Conservation (phyloP, 2,888 invertebrate genomes). For the Alentia gelatinosa region DNA sequence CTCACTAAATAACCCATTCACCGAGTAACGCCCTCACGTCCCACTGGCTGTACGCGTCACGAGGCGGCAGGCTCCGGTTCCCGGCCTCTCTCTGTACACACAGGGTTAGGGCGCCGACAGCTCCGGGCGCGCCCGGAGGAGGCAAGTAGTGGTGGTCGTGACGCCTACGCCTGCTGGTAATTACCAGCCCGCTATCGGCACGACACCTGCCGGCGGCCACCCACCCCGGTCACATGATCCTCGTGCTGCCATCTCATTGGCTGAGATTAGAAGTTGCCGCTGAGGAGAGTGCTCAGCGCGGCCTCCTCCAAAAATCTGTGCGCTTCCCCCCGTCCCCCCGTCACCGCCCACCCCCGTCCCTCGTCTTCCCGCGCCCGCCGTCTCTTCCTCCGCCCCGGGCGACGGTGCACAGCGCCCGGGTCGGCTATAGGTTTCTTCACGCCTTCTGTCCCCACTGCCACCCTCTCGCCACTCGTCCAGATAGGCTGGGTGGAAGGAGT, state of each 20-base stretch:
- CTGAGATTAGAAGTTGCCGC: neutral
- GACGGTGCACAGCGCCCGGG: too few relatives aligned
- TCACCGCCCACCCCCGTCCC: neutral
- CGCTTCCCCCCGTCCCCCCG: neutral
- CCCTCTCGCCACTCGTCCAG: too few relatives aligned
- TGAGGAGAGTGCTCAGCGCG: neutral
- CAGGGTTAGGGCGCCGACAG: neutral
- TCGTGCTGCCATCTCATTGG: constrained; percentile 21
- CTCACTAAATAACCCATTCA: too few relatives aligned
- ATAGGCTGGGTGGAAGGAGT: too few relatives aligned
- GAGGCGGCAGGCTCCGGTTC: too few relatives aligned
- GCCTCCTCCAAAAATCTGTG: neutral
- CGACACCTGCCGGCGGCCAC: constrained; percentile 35
- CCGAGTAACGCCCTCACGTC: too few relatives aligned
- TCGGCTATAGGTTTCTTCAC: too few relatives aligned
- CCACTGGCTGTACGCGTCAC: too few relatives aligned
- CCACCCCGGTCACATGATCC: constrained; percentile 2
- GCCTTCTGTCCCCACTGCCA: too few relatives aligned
- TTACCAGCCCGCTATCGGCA: neutral
- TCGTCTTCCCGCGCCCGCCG: too few relatives aligned
- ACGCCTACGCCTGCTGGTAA: constrained; percentile 2
- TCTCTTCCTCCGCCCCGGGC: too few relatives aligned
- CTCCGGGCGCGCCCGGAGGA: neutral
- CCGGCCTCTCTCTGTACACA: neutral
- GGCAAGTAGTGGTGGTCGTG: constrained; percentile 11